Base-by-base conservation (phyloP, 2,888 invertebrate genomes). In the Dioctria rufipes region DNA sequence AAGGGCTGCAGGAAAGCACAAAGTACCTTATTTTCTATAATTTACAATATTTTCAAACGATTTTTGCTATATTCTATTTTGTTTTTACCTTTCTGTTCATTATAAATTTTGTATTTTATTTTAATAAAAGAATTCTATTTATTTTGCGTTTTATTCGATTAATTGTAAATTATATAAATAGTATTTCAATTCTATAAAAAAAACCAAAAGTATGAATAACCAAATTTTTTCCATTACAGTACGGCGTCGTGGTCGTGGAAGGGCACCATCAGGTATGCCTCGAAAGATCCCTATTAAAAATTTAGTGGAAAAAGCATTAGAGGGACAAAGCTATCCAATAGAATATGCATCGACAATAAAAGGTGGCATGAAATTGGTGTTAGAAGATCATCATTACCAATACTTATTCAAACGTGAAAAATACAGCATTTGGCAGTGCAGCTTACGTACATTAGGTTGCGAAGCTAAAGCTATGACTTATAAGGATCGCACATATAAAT, bases 321-420 rank as follows among this genome's bases (percentile, higher is more conserved):
- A 78, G 39, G 66, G 49, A 9, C 5, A 78, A 13, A 42, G 80
- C 1, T 80, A 82, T 3, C 83, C 82, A 13, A 85, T 86, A 3
- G 85, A 88, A 0, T 89, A 88, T 81, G 87, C 86, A 2, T 88
- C 88, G 3, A 87, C 88, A 0, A 87, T 88, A 1, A 88, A 88
- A 81, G 88, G 88, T 71, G 88, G 88, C n/a, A 88, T 89, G 83
- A 88, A 88, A 81, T 83, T 88, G 40, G 80, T 87, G 3, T 87
- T 85, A n/a, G 86, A 88, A 49, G 88, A 88, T 0, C 88, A 88
- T 83, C 86, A 88, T 69, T 88, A 87, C 65, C 86, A 85, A 73
- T 88, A 88, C 71, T 86, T 86, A 49, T 88, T 86, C 83, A 88
- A 88, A 25, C 86, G 88, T 71, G 86, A 86, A 9, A 85, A 85